phyloP scores from a whole-genome alignment of 2,888 invertebrate genomes.

The Gymnoscelis rufifasciata region DNA sequence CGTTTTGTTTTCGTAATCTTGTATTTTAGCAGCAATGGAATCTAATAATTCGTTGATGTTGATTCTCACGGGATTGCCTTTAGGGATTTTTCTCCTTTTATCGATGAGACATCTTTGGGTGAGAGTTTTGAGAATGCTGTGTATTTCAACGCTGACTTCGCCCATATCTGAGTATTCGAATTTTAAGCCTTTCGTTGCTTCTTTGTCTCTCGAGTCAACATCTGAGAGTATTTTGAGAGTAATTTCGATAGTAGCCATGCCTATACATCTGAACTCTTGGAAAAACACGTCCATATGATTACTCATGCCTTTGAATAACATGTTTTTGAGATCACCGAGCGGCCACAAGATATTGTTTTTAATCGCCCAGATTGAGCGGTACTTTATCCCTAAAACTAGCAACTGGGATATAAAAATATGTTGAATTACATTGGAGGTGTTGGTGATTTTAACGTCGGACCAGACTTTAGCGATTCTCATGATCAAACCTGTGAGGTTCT shows the following conservation, averaged over 20 bases:
- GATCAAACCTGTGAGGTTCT: constrained; percentile 59
- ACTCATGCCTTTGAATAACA: constrained; percentile 82
- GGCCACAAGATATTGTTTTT: constrained; percentile 45
- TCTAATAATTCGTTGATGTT: constrained; percentile 48
- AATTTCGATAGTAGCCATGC: constrained; percentile 87
- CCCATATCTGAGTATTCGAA: constrained; percentile 83
- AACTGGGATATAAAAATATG: constrained; percentile 85
- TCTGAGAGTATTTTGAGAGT: constrained; percentile 76
- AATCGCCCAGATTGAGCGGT: constrained; percentile 54
- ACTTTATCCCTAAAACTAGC: constrained; percentile 79
- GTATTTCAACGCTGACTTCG: constrained; percentile 62
- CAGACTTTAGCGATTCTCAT: constrained; percentile 81
- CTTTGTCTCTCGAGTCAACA: constrained; percentile 49
- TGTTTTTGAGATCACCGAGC: constrained; percentile 60
- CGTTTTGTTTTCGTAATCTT: constrained; percentile 14
- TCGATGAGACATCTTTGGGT: constrained; percentile 58
- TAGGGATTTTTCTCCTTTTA: constrained; percentile 39
- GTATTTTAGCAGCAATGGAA: constrained; percentile 49
- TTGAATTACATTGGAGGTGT: constrained; percentile 82
- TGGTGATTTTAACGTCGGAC: constrained; percentile 82
- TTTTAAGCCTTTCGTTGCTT: constrained; percentile 69
- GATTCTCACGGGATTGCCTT: constrained; percentile 37
- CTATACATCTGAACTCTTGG: constrained; percentile 80
- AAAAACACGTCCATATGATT: constrained; percentile 83
- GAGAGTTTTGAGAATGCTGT: constrained; percentile 66